Base-by-base conservation (phyloP, 2,888 invertebrate genomes). In the Seira sanloemensis region DNA sequence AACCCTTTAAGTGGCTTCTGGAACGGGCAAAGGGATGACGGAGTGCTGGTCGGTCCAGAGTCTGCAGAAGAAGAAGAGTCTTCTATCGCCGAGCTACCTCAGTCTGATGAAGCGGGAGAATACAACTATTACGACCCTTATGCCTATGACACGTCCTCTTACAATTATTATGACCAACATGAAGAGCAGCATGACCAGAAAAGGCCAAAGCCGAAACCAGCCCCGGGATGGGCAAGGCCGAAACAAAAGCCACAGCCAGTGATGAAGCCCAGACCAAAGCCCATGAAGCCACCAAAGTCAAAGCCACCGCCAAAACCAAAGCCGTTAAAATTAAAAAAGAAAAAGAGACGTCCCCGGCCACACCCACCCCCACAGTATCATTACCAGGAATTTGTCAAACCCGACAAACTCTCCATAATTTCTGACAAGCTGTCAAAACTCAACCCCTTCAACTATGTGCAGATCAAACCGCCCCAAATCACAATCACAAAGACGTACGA, bases 351-450 rank as follows among this genome's bases (percentile, higher is more conserved):
- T 2, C 37, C 4, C 12, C 12, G 12, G 5, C 37, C 4, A 7
- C 37, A 37, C 12, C 37, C 50, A 18, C 16, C 65, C 19, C 67
- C 50, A 21, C 67, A 76, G 37, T 71, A 24, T 46, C 71, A 71
- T 71, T 71, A 46, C n/a, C 71, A 71, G 16, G 46, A 46, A 24
- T 21, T 62, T 26, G 58, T 12, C 19, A 82, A 81, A 37, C 81
- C 81, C 0, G 71, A 68, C 12, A 81, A 76, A 27, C 50, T 82
- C 1, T 62, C 76, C 12, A 26, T 76, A 0, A 65, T 82, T 27
- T 65, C 76, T 1, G 66, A 82, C 1, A 82, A 76, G 16, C 54
- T 82, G 0, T 46, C 82, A 2, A 71, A 76, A 9, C 76, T 82
- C 18, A 82, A 82, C 18, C 82, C 82, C 5, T 67, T 82, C 16